phyloP scores from a whole-genome alignment of 2,888 invertebrate genomes.

The Odontothrips loti region DNA sequence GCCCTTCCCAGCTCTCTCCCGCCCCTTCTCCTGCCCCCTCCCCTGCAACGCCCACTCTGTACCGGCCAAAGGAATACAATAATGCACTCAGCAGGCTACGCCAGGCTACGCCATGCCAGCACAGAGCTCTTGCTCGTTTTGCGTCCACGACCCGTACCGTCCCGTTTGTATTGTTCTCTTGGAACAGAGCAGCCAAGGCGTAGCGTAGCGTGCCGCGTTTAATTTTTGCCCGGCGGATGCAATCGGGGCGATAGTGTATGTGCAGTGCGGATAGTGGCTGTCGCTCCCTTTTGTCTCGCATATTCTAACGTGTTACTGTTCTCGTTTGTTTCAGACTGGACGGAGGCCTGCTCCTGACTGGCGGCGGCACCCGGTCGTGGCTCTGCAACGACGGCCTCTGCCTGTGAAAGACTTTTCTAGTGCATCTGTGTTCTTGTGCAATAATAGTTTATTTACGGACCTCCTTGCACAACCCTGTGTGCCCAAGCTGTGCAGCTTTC shows the following conservation, averaged over 20 bases:
- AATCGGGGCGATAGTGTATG: neutral
- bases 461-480: neutral
- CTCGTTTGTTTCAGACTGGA: neutral
- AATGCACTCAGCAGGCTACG: neutral
- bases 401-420: neutral
- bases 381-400: neutral
- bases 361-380: neutral
- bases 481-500: neutral
- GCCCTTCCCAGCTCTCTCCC: neutral
- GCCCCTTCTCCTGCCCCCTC: neutral
- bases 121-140: slow-evolving; percentile 13
- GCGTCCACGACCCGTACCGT: slow-evolving; percentile 17
- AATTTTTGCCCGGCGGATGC: slow-evolving; percentile 4
- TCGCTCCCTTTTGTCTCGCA: neutral
- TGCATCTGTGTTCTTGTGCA: slow-evolving; percentile 11
- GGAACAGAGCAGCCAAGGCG: neutral
- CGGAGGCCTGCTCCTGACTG: neutral
- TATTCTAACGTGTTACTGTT: neutral
- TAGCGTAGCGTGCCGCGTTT: neutral
- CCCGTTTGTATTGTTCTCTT: slow-evolving; percentile 21
- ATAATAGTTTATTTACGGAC: neutral
- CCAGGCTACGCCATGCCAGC: neutral
- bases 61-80: slow-evolving; percentile 9
- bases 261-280: neutral
- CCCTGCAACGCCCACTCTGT: neutral